These are phyloP conservation scores for Cyclophora punctaria DNA, from an alignment of 2,888 invertebrate genomes.

Conservation along the genomic window DNA sequence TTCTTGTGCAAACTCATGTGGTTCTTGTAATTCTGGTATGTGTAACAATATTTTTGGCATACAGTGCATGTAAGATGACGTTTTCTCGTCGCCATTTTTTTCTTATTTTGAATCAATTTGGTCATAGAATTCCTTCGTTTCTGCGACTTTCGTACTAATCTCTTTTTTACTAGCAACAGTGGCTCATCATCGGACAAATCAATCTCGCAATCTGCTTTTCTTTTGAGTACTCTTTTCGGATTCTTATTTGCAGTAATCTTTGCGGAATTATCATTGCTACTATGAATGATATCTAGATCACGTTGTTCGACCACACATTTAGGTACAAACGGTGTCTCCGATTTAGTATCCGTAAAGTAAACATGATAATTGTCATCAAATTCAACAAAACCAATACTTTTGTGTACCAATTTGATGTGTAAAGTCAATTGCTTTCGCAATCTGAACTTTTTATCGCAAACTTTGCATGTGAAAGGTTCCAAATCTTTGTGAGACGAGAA, in stretches of 20 bases:
- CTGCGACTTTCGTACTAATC: conserved; percentile 3
- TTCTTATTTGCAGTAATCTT: conserved; percentile 2
- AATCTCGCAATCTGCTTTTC: conserved; percentile 1
- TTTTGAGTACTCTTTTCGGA: neutral
- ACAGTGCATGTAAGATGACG: conserved; percentile 39
- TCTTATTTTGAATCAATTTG: conserved; percentile 5
- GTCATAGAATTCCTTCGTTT: conserved; percentile 2
- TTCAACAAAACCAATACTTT: conserved; percentile 50
- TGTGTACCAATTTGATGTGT: conserved; percentile 55
- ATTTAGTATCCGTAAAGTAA: conserved; percentile 47
- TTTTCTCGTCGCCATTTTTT: conserved; percentile 9
- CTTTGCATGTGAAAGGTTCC: conserved; percentile 49
- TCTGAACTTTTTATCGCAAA: conserved; percentile 45
- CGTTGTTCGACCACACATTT: conserved; percentile 17
- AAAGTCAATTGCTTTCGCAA: conserved; percentile 49
- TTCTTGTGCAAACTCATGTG: conserved; percentile 48
- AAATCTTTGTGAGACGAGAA: conserved; percentile 43
- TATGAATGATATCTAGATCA: neutral
- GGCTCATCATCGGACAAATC: conserved; percentile 46
- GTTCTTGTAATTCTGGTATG: conserved; percentile 54
- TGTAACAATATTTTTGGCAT: conserved; percentile 57
- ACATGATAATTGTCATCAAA: conserved; percentile 58
- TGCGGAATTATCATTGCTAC: neutral
- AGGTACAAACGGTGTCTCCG: conserved; percentile 37
- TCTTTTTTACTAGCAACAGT: conserved; percentile 24